phyloP scores from a whole-genome alignment of 2,888 invertebrate genomes.

The Platypus cylindrus region DNA sequence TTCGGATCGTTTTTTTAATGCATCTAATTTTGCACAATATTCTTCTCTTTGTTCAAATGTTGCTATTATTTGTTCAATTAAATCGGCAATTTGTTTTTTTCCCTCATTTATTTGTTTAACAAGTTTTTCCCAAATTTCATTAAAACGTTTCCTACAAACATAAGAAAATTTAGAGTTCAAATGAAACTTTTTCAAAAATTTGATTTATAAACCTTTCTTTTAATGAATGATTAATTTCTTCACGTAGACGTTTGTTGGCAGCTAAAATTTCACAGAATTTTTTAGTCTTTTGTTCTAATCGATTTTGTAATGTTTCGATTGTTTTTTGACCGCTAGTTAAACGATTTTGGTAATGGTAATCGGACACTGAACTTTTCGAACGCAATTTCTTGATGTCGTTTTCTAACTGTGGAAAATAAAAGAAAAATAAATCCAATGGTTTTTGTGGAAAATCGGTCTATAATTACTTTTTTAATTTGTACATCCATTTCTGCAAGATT shows the following conservation, averaged over 20 bases:
- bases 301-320: slow-evolving; percentile 57
- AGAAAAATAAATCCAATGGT: too few species aligned
- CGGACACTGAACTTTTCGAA: slow-evolving; percentile 34
- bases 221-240: slow-evolving; percentile 69
- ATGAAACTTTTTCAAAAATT: slow-evolving; percentile 1
- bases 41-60: slow-evolving; percentile 83
- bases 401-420: slow-evolving; percentile 30
- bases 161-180: slow-evolving; percentile 2
- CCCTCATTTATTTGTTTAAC: slow-evolving; percentile 63
- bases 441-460: too few species aligned
- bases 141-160: slow-evolving; percentile 57
- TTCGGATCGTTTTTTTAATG: slow-evolving; percentile 65
- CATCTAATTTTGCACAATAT: slow-evolving; percentile 65
- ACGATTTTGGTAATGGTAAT: slow-evolving; percentile 37
- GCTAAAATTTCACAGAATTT: slow-evolving; percentile 63
- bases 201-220: slow-evolving; percentile 59
- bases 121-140: slow-evolving; percentile 66
- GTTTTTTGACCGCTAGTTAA: slow-evolving; percentile 39
- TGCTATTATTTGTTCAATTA: slow-evolving; percentile 77
- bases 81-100: slow-evolving; percentile 69
- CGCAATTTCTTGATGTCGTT: slow-evolving; percentile 34
- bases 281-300: slow-evolving; percentile 62
- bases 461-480: slow-evolving; percentile 34
- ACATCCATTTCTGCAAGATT: slow-evolving; percentile 38
- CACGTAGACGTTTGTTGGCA: slow-evolving; percentile 57